Evolutionary conservation across 2,113 vertebrate species (phyloP).

Genomic region (Boleophthalmus pectinirostris): DNA sequence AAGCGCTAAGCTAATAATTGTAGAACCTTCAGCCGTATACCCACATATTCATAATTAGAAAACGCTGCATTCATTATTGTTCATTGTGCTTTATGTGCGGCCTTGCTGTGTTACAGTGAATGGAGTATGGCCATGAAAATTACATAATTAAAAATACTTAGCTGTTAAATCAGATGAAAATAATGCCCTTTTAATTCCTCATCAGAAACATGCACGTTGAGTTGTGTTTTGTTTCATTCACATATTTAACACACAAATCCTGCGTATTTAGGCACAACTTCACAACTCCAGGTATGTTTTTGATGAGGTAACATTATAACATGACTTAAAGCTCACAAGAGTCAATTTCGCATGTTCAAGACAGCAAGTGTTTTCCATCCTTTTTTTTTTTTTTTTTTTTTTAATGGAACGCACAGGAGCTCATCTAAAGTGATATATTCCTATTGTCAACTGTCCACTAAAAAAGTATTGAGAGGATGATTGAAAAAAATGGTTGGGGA

Average conservation of each 20-base stretch:
- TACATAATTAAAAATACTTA: conserved; percentile 15
- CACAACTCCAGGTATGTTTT: conserved; percentile 45
- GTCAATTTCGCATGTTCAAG: too few relatives aligned
- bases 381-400: conserved; percentile 40
- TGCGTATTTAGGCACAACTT: conserved; percentile 11
- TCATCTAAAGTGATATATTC: conserved; percentile 49
- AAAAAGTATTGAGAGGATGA: conserved; percentile 19
- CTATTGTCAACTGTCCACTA: conserved; percentile 41
- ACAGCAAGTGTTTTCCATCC: too few relatives aligned
- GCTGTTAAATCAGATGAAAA: conserved; percentile 37
- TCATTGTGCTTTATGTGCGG: not conserved
- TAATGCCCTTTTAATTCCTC: conserved; percentile 16
- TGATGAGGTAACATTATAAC: too few relatives aligned
- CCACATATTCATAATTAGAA: not conserved
- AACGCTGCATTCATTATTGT: not conserved
- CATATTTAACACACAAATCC: too few relatives aligned
- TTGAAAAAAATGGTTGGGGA: conserved; percentile 31
- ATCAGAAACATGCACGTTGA: too few relatives aligned
- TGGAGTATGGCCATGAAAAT: conserved; percentile 22
- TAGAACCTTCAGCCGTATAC: too few relatives aligned
- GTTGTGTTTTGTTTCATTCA: too few relatives aligned
- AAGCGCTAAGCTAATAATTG: too few relatives aligned
- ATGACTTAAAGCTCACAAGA: too few relatives aligned
- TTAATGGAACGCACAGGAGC: conserved; percentile 27
- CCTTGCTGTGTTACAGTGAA: conserved; percentile 3